Percentiles rank a stretch among this genome's conserved stretches.
phyloP scores from a whole-genome alignment of 2,113 vertebrate genomes.

The Athene cunicularia region DNA sequence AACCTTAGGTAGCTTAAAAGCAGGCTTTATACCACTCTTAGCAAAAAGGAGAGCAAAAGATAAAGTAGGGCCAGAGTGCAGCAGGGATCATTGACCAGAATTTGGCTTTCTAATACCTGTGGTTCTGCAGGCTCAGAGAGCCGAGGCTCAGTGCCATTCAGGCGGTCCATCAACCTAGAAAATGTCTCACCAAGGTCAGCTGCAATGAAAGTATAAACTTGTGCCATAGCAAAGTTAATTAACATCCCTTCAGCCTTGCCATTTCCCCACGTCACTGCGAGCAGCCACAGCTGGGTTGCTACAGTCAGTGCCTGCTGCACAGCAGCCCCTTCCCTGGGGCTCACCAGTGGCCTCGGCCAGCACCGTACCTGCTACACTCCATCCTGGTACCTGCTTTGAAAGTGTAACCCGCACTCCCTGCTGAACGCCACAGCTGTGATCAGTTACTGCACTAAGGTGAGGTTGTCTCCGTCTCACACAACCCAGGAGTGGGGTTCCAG shows the following conservation, averaged over 20 bases:
- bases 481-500: neutral
- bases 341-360: neutral
- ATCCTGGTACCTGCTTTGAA: neutral
- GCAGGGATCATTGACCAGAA: neutral
- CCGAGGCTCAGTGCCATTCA: neutral
- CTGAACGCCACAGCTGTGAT: rapidly evolving
- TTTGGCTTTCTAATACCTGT: neutral
- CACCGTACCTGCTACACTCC: neutral
- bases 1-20: neutral
- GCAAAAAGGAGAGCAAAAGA: neutral
- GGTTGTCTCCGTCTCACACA: neutral
- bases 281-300: neutral
- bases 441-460: neutral
- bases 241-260: neutral
- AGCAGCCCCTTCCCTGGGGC: neutral
- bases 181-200: neutral
- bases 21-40: neutral
- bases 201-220: neutral
- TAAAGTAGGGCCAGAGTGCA: neutral
- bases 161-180: neutral
- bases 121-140: neutral
- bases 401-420: rapidly evolving
- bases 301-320: neutral
- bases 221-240: neutral
- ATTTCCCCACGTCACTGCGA: neutral